Base-by-base conservation (phyloP, 2,113 vertebrate genomes). In the Pseudonaja textilis region DNA sequence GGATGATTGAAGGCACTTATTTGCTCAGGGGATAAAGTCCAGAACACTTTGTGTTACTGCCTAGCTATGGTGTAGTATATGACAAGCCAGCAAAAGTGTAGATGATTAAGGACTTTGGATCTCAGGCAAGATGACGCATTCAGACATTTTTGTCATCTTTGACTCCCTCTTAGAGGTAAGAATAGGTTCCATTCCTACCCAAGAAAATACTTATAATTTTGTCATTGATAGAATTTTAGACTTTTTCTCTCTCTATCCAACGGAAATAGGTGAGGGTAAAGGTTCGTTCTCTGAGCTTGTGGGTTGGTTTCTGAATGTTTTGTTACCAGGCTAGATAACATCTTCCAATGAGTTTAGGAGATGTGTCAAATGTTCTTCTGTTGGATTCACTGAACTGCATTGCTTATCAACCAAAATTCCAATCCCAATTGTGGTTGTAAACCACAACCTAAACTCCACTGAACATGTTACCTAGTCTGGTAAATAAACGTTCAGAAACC, bases 21-120 rank as follows among this genome's bases (percentile, higher is more conserved):
- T 93, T 90, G 9, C 29, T 86, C 12, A 85, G 42, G 42, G 88
- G 55, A 42, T 93, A 86, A 93, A 93, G 92, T 90, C 45, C 56
- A 89, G 5, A 3, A 39, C 0, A 26, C 11, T 29, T 22, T 12
- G 14, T 39, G 55, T n/a, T 61, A 34, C 6, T 39, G 18, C 29
- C 12, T 56, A 42, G 12, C 57, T 55, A 42, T 4, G 9, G 45
- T 42, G 14, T 85, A n/a, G 16, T 11, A 29, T 23, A 34, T 42
- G 26, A 57, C 10, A 50, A 91, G 34, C 26, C n/a, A 45, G 2
- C 1, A 54, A 61, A 88, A 42, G 25, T 42, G 39, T 81, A 86
- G 50, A 61, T 11, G 39, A 85, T 45, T 34, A 55, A 55, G 22
- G 39, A 42, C 42, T 25, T 26, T 64, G 29, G 20, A 47, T 42